Evolutionary conservation across 2,797 vertebrate genomes (phyloP), one percentile per base, ranked within the genome.

Genomic region (Periparus ater): DNA sequence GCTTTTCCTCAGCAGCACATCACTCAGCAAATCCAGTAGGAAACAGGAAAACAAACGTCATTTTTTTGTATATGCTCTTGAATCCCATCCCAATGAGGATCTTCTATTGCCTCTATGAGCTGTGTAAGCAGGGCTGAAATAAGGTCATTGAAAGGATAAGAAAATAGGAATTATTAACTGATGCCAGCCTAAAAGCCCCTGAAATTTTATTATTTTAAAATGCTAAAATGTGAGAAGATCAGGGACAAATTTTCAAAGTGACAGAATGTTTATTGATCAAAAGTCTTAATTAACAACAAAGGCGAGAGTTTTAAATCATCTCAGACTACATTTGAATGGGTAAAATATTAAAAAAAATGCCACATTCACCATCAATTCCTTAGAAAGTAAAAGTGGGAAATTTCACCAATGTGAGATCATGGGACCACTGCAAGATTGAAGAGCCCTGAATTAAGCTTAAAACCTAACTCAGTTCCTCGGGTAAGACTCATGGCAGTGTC

Each of bases 1-100:
- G 72, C 29, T 93, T 96, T 89, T 85, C 42, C 48, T 85, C 75
- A 89, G 75, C 89, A 95, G 62, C 76, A 61, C 73, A 78, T 91
- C 90, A 84, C 50, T 94, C 95, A 88, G 57, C 53, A 58, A 83
- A 91, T 67, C 50, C 61, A 75, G 65, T n/a, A 88, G 32, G 79
- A 95, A 93, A 65, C 42, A 91, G 78, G 87, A 89, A 96, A 94
- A 66, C 19, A 80, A 73, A 45, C 0, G 9, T 50, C 9, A 26
- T 53, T 51, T 89, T 80, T 80, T 84, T 57, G 30, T 9, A 21
- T 19, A 40, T 21, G 6, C 27, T 51, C 68, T 42, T 78, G 74
- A 87, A 78, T 88, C 55, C 15, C 63, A 70, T 84, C 89, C 67
- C 86, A 87, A 1, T 53, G 55, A 93, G 81, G 60, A 72, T 76